Conservation (phyloP, 1,140 invertebrate genomes). For the Caenorhabditis elegans region WBcel235 BX284605.5:3015501-3016000, state of each 20-base stretch:
- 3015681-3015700: conserved; percentile 49
- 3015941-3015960: conserved; percentile 39
- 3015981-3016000: conserved; percentile 47
- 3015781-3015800: conserved; percentile 52
- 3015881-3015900: conserved; percentile 54
- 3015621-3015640: conserved; percentile 52
- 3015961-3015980: conserved; percentile 48
- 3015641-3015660: conserved; percentile 60
- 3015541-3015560: not conserved
- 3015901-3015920: conserved; percentile 52
- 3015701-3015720: not conserved
- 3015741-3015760: conserved; percentile 56
- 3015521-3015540: not conserved
- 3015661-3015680: conserved; percentile 58
- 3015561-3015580: conserved; percentile 45
- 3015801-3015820: conserved; percentile 48
- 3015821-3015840: conserved; percentile 3
- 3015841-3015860: conserved; percentile 44
- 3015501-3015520: not conserved
- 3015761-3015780: conserved; percentile 53
- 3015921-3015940: conserved; percentile 53
- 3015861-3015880: conserved; percentile 58
- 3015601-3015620: conserved; percentile 44
- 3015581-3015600: conserved; percentile 48
- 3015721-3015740: conserved; percentile 46